A percentile compares a stretch with the other conserved stretches of the same genome.
phyloP scores from a whole-genome alignment of 2,888 invertebrate genomes.

The Drosophila picticornis region DNA sequence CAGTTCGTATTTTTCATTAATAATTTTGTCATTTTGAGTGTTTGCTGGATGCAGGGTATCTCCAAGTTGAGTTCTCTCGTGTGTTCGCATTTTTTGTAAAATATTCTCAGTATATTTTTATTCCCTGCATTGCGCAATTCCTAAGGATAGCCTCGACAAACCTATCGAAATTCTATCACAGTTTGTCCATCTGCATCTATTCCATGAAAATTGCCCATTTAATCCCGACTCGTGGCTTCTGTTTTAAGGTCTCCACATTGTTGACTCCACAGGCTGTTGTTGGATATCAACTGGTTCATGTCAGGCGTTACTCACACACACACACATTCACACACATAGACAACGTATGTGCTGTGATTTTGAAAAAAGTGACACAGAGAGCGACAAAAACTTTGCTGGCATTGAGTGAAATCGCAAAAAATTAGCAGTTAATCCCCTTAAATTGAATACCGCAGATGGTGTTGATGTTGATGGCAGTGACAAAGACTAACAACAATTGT shows the following conservation, averaged over 20 bases:
- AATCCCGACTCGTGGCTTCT: slow-evolving; percentile 45
- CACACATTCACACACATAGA: slow-evolving; percentile 1
- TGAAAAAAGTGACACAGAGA: slow-evolving; percentile 9
- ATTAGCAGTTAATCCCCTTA: slow-evolving; percentile 84
- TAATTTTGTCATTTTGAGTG: background rate
- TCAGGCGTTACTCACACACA: slow-evolving; percentile 5
- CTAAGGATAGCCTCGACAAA: background rate
- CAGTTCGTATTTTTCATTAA: background rate
- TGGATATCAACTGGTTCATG: slow-evolving; percentile 40
- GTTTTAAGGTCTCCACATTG: slow-evolving; percentile 27
- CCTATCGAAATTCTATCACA: slow-evolving; percentile 1
- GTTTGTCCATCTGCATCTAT: background rate
- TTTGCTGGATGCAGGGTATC: background rate
- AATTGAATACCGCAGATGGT: slow-evolving; percentile 84
- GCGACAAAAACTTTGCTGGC: slow-evolving; percentile 57
- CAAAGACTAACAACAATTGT: slow-evolving; percentile 41
- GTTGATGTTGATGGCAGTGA: slow-evolving; percentile 66
- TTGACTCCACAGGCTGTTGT: slow-evolving; percentile 63
- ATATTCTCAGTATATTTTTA: background rate
- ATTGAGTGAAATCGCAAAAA: slow-evolving; percentile 80
- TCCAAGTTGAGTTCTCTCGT: background rate
- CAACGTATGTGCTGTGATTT: slow-evolving; percentile 17
- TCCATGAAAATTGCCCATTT: slow-evolving; percentile 39
- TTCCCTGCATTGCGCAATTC: background rate
- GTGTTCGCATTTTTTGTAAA: background rate